Evolutionary conservation across 2,888 invertebrate genomes (phyloP).

Genomic region (Hydrotaea diabolus): DNA sequence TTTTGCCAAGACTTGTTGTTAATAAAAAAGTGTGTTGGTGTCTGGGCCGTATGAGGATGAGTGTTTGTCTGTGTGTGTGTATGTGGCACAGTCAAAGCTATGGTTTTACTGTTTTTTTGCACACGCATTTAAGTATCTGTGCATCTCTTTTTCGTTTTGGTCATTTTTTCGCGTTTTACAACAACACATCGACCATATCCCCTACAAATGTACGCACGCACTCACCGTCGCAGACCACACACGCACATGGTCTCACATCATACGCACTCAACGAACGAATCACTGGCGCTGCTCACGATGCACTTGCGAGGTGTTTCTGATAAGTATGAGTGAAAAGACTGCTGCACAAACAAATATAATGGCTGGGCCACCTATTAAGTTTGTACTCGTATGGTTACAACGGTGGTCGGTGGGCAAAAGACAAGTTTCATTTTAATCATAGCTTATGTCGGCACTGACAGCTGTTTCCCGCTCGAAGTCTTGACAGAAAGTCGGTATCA

Average conservation of each 20-base stretch:
- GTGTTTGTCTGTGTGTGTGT: neutral
- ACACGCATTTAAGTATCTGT: slow-evolving; percentile 60
- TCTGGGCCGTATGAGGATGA: neutral
- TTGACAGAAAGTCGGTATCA: too few relatives aligned
- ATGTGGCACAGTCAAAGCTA: slow-evolving; percentile 49
- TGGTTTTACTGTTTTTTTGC: slow-evolving; percentile 68
- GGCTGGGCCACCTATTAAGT: too few relatives aligned
- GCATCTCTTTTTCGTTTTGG: slow-evolving; percentile 69
- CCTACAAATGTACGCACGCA: slow-evolving; percentile 30
- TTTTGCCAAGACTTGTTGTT: slow-evolving; percentile 62
- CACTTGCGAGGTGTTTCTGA: neutral
- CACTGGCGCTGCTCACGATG: slow-evolving; percentile 17
- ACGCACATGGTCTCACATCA: slow-evolving; percentile 15
- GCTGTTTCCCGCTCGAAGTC: too few relatives aligned
- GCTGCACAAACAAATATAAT: too few relatives aligned
- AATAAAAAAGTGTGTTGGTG: slow-evolving; percentile 35
- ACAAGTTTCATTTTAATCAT: too few relatives aligned
- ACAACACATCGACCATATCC: slow-evolving; percentile 41
- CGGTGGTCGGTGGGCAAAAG: too few relatives aligned
- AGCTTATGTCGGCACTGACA: too few relatives aligned
- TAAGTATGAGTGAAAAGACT: neutral
- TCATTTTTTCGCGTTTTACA: slow-evolving; percentile 63
- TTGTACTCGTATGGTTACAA: too few relatives aligned
- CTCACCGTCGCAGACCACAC: slow-evolving; percentile 7
- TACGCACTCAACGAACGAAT: neutral